Conservation (phyloP, 37 sponge, comb jelly and placozoan species). For the Chondrosia reniformis region DNA sequence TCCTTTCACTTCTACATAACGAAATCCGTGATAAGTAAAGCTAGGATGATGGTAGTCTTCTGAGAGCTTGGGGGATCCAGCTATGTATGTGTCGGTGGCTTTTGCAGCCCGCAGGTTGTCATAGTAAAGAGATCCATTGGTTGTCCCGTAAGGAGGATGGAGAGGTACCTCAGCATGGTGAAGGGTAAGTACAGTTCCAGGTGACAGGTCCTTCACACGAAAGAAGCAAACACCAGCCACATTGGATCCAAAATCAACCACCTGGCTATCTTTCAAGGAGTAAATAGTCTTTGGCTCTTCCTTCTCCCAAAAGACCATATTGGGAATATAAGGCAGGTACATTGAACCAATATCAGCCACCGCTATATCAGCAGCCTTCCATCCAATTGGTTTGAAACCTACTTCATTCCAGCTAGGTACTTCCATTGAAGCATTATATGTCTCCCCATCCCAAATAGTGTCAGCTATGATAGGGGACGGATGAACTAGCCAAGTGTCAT, state of each 20-base stretch:
- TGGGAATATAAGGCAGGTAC: constrained; percentile 34
- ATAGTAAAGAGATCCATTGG: constrained; percentile 52
- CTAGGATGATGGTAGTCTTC: constrained; percentile 29
- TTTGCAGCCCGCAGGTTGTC: constrained; percentile 43
- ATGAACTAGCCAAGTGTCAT: constrained; percentile 28
- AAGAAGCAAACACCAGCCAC: constrained; percentile 46
- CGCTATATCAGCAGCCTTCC: constrained; percentile 17
- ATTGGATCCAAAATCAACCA: constrained; percentile 58
- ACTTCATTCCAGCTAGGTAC: background rate
- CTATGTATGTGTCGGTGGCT: constrained; percentile 35
- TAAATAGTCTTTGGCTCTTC: constrained; percentile 31
- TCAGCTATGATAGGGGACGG: constrained; percentile 23
- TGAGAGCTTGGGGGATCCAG: background rate
- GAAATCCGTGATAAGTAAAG: constrained; percentile 75
- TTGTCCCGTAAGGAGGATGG: constrained; percentile 54
- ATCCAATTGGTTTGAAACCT: background rate
- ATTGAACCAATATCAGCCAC: constrained; percentile 33
- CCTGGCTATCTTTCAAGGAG: constrained; percentile 25
- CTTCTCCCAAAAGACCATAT: constrained; percentile 11
- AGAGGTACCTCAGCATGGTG: constrained; percentile 50
- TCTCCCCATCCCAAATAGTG: constrained; percentile 53
- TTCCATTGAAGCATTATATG: constrained; percentile 24
- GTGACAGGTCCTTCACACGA: background rate
- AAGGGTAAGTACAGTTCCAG: constrained; percentile 2
- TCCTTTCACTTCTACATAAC: constrained; percentile 53